Evolutionary conservation across 53 echinoderm and acorn worm genomes (phyloP).

Genomic region (Astropecten irregularis): DNA sequence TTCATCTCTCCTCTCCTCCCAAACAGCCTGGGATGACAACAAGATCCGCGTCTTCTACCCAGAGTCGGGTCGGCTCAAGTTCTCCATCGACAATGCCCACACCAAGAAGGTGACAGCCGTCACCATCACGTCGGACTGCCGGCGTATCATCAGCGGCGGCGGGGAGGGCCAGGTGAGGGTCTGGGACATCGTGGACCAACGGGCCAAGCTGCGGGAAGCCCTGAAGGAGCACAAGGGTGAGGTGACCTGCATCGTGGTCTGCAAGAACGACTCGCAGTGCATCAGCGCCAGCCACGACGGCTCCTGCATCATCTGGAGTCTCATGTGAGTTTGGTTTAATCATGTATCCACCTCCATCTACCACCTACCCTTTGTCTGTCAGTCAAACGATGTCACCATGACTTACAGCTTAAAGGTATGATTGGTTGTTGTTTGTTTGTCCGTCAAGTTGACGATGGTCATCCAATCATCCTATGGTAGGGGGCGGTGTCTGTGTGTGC

Average conservation of each 20-base stretch:
- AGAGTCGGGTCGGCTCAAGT: conserved; percentile 84
- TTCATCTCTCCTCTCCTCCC: too few species aligned
- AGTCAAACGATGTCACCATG: too few species aligned
- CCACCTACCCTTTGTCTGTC: too few species aligned
- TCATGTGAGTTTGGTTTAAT: conserved; percentile 64
- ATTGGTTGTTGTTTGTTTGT: too few species aligned
- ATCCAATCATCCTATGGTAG: too few species aligned
- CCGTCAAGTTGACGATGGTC: too few species aligned
- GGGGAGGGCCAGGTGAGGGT: conserved; percentile 95
- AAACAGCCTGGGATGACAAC: conserved; percentile 94
- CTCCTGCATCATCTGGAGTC: conserved; percentile 98
- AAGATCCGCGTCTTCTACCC: conserved; percentile 92
- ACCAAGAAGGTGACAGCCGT: conserved; percentile 93
- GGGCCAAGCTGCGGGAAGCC: conserved; percentile 42
- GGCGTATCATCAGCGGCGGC: conserved; percentile 89
- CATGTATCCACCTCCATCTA: neutral
- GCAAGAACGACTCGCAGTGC: conserved; percentile 77
- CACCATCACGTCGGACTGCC: conserved; percentile 85
- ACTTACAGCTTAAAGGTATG: too few species aligned
- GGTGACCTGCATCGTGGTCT: conserved; percentile 87
- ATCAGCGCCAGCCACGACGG: conserved; percentile 97
- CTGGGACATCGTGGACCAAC: conserved; percentile 54
- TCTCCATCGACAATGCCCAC: conserved; percentile 88
- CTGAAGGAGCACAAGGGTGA: conserved; percentile 99
- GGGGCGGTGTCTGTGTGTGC: too few species aligned